phyloP scores from a whole-genome alignment of 2,113 vertebrate genomes.

The Python bivittatus region DNA sequence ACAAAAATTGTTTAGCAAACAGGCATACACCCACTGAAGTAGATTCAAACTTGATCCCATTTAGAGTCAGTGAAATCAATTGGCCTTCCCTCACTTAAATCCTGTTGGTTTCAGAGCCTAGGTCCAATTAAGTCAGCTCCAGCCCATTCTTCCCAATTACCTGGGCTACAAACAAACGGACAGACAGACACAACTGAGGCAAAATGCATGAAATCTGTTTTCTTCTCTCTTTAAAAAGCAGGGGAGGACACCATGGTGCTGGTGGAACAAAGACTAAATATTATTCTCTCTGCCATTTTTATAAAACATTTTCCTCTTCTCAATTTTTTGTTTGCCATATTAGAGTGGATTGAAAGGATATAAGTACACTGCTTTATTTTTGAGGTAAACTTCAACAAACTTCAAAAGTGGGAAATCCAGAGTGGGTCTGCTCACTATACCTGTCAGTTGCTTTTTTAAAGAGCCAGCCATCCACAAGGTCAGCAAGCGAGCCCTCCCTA shows the following conservation, averaged over 20 bases:
- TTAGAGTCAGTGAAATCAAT: neutral
- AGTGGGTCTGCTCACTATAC: too few relatives aligned
- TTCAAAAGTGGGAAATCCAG: too few relatives aligned
- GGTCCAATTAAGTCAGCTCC: neutral
- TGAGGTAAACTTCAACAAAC: neutral
- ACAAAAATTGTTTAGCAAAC: neutral
- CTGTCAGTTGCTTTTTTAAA: too few relatives aligned
- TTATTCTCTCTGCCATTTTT: neutral
- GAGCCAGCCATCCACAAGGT: too few relatives aligned
- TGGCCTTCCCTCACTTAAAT: neutral
- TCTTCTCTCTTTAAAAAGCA: neutral
- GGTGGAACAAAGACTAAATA: neutral
- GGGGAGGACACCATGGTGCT: neutral
- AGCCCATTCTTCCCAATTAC: neutral
- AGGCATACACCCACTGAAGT: neutral
- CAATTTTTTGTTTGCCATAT: neutral
- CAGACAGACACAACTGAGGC: neutral
- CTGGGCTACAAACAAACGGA: too few relatives aligned
- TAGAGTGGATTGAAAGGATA: neutral
- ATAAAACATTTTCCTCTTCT: neutral
- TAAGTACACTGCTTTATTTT: neutral
- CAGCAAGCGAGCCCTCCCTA: too few relatives aligned
- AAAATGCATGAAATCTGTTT: too few relatives aligned
- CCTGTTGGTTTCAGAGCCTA: neutral
- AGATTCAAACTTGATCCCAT: neutral